phyloP scores from a whole-genome alignment of 1,140 invertebrate genomes.

The Procambarus virginalis region DNA sequence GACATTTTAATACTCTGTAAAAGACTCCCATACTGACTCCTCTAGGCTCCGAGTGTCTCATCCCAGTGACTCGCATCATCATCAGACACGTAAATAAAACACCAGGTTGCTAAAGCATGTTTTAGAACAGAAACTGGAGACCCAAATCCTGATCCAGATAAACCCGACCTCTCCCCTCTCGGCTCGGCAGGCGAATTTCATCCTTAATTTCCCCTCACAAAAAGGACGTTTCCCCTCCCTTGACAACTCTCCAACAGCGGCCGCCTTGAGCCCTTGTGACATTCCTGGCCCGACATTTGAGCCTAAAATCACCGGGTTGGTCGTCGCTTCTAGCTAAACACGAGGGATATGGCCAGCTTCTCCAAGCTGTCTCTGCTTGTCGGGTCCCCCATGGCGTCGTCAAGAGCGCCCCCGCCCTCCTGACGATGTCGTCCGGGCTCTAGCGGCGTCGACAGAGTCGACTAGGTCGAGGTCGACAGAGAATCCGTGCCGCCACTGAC shows the following conservation, averaged over 20 bases:
- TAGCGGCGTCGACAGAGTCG: not conserved
- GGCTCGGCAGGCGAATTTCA: not conserved
- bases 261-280: conserved; percentile 28
- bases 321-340: conserved; percentile 45
- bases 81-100: not conserved
- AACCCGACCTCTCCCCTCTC: not conserved
- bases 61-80: not conserved
- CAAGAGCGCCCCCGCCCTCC: not conserved
- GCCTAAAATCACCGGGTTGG: conserved; percentile 47
- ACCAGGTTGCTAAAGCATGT: not conserved
- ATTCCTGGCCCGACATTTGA: conserved; percentile 52
- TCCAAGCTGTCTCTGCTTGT: conserved; percentile 33
- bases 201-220: not conserved
- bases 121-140: not conserved
- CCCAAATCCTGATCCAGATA: conserved; percentile 9
- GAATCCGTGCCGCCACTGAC: too few relatives aligned
- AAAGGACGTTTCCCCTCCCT: not conserved
- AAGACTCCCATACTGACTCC: too few relatives aligned
- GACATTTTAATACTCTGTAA: too few relatives aligned
- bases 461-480: too few relatives aligned
- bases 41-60: too few relatives aligned
- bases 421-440: conserved; percentile 2
- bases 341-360: conserved; percentile 17
- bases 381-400: not conserved
- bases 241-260: not conserved